Percentiles rank a stretch among this genome's conserved stretches.
phyloP scores from a whole-genome alignment of 1,140 invertebrate genomes.

The Latrodectus geometricus region DNA sequence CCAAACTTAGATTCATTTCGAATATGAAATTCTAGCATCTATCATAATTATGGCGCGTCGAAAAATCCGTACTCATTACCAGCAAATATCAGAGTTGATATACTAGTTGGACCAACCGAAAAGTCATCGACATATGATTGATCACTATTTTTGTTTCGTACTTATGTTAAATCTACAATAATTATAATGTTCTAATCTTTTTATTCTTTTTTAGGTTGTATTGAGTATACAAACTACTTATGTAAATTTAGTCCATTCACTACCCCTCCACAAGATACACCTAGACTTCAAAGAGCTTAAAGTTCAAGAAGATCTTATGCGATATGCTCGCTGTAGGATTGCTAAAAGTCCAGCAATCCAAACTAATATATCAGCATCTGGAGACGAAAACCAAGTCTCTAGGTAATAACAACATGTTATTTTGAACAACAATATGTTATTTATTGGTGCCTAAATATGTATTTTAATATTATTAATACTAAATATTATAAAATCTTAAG shows the following conservation, averaged over 20 bases:
- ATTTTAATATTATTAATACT: too few relatives aligned
- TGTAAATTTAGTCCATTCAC: not conserved
- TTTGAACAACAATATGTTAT: too few relatives aligned
- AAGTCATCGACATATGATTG: too few relatives aligned
- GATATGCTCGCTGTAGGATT: slow-evolving; percentile 23
- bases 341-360: slow-evolving; percentile 1
- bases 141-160: not conserved
- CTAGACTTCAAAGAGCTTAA: not conserved
- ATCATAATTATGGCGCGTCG: too few relatives aligned
- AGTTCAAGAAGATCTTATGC: slow-evolving; percentile 32
- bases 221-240: slow-evolving; percentile 1
- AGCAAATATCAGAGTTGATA: too few relatives aligned
- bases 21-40: too few relatives aligned
- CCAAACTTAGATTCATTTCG: too few relatives aligned
- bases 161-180: not conserved
- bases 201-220: slow-evolving; percentile 28
- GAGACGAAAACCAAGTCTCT: slow-evolving; percentile 9
- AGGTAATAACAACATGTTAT: not conserved
- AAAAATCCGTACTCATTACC: too few relatives aligned
- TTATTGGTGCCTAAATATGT: too few relatives aligned
- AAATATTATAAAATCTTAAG: too few relatives aligned
- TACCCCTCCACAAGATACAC: not conserved
- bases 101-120: too few relatives aligned
- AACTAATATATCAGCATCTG: not conserved
- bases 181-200: not conserved